Conservation (phyloP, 1,140 invertebrate genomes). For the Diorhabda elongata region DNA sequence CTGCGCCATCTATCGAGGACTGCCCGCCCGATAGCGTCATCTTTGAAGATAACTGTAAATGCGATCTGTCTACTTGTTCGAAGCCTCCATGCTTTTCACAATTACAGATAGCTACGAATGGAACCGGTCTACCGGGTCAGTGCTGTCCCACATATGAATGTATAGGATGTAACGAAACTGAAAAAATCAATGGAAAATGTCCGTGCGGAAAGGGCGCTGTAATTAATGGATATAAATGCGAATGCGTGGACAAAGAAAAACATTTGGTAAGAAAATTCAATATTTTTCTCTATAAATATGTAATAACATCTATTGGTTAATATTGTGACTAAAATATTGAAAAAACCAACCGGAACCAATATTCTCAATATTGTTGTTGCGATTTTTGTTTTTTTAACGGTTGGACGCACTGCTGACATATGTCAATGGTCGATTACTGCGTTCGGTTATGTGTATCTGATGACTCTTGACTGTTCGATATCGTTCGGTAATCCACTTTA, state of each 20-base stretch:
- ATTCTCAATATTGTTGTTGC: too few relatives aligned
- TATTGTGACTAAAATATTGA: too few relatives aligned
- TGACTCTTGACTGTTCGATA: too few relatives aligned
- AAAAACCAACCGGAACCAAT: too few relatives aligned
- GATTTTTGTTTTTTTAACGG: too few relatives aligned
- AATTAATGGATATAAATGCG: slow-evolving; percentile 34
- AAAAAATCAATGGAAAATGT: slow-evolving; percentile 35
- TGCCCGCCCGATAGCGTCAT: slow-evolving; percentile 40
- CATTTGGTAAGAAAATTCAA: slow-evolving; percentile 19
- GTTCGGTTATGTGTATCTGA: too few relatives aligned
- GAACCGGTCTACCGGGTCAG: slow-evolving; percentile 29
- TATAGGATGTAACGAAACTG: slow-evolving; percentile 34
- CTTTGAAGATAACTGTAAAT: slow-evolving; percentile 35
- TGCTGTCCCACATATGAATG: slow-evolving; percentile 42
- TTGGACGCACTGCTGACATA: too few relatives aligned
- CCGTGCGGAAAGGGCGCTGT: slow-evolving; percentile 38
- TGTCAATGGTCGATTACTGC: too few relatives aligned
- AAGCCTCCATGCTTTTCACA: slow-evolving; percentile 35
- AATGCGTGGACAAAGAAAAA: slow-evolving; percentile 35
- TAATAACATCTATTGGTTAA: too few relatives aligned
- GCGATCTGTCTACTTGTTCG: slow-evolving; percentile 30
- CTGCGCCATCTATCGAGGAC: slow-evolving; percentile 32
- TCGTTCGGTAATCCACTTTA: too few relatives aligned
- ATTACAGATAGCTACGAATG: slow-evolving; percentile 26
- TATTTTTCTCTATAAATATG: too few relatives aligned